Base-by-base conservation (phyloP, 1,140 invertebrate species). In the Drosophila punjabiensis region DNA sequence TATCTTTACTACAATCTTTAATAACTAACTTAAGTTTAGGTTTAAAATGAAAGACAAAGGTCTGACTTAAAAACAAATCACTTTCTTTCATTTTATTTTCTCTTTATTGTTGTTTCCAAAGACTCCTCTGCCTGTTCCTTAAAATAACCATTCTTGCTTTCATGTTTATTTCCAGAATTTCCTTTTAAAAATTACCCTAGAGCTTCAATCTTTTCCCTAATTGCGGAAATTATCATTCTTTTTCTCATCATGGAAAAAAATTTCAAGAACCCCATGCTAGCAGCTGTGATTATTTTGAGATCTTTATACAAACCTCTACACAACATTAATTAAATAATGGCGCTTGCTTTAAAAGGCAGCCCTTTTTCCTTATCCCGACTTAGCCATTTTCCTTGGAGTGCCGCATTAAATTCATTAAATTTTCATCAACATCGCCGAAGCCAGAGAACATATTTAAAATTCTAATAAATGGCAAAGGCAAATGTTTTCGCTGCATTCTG, bases 371-470 rank as follows among this genome's bases (percentile, higher is more conserved):
- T 41, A 48, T 32, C 41, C 41, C 1, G 13, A 39, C 18, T 68
- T 32, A 67, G 58, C 45, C 74, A 70, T 41, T 61, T 52, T 59
- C 53, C 58, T 50, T 67, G 32, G 56, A 64, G 71, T 53, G 47
- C 33, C 50, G 77, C 78, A 81, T 88, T 89, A 89, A 85, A 89
- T 88, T 89, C 85, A 88, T 88, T 88, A 89, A 89, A 88, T 81
- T 88, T 88, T 85, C 78, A 88, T 89, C 79, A 83, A 53, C 78
- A 79, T 79, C 75, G 67, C 68, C 79, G 59, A 30, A n/a, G 48
- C 67, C 53, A 69, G 52, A 59, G 37, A 55, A 77, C 85, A 85
- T 88, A 89, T 89, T 89, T 89, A 81, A 81, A 81, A 89, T 88
- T 89, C 81, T 84, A 79, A 89, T 68, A 75, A 89, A 88, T 81